Evolutionary conservation across 2,888 invertebrate species (phyloP).

Genomic region (Hydraecia micacea): DNA sequence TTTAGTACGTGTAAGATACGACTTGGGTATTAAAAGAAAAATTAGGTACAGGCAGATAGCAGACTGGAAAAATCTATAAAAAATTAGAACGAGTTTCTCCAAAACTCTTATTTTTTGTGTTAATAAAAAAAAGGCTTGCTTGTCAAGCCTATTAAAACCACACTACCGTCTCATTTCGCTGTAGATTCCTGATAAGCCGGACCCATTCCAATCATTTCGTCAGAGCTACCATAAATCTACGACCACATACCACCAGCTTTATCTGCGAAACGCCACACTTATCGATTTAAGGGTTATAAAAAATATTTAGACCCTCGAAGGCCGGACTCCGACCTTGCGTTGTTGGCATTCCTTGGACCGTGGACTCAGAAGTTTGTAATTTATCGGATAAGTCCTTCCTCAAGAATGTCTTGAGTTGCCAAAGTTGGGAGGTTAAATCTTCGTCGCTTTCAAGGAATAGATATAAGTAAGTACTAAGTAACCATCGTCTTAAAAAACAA

Average conservation of each 20-base stretch:
- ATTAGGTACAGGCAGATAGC: not conserved
- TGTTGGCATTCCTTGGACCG: constrained; percentile 48
- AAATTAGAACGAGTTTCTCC: not conserved
- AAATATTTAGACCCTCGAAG: constrained; percentile 39
- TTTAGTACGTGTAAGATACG: not conserved
- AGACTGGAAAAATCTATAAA: too few relatives aligned
- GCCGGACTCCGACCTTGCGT: constrained; percentile 26
- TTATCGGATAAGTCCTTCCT: constrained; percentile 28
- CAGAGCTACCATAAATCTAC: constrained; percentile 40
- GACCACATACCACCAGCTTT: constrained; percentile 39
- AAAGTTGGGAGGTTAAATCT: constrained; percentile 15
- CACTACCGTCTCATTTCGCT: constrained; percentile 22
- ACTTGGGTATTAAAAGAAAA: not conserved
- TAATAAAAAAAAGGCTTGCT: not conserved
- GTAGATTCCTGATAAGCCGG: constrained; percentile 27
- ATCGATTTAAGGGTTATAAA: constrained; percentile 46
- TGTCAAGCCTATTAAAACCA: constrained; percentile 28
- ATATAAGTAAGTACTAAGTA: not conserved
- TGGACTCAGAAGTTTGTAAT: constrained; percentile 45
- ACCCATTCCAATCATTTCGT: constrained; percentile 21
- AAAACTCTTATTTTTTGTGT: not conserved
- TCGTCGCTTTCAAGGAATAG: not conserved
- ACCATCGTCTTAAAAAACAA: constrained; percentile 2
- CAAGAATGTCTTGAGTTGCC: constrained; percentile 23
- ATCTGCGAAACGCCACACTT: constrained; percentile 53